phyloP scores from a whole-genome alignment of 2,888 invertebrate genomes.

The Lepidochrysops patricia region DNA sequence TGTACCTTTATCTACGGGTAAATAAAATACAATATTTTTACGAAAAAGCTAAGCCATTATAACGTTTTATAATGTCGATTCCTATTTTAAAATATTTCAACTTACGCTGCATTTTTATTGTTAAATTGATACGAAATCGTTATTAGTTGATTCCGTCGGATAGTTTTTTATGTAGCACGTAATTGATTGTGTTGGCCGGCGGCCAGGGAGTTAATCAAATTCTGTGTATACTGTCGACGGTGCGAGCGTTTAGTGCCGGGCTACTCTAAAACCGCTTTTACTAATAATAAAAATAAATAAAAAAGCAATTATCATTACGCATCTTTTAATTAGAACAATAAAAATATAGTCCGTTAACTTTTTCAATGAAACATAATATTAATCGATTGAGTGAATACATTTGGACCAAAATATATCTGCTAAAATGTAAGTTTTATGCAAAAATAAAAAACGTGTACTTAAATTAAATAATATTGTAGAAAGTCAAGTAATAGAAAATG shows the following conservation, averaged over 20 bases:
- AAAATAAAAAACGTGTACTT: too few species aligned
- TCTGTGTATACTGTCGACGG: slow-evolving; percentile 10
- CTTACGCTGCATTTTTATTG: background rate
- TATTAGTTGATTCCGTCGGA: slow-evolving; percentile 10
- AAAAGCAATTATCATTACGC: background rate
- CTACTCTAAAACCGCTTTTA: background rate
- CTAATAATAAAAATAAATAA: background rate
- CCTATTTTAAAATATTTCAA: background rate
- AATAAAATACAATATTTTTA: too few species aligned
- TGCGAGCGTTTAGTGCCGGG: background rate
- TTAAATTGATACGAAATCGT: background rate
- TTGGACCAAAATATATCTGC: too few species aligned
- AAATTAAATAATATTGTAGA: too few species aligned
- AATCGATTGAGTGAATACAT: too few species aligned
- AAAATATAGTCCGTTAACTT: too few species aligned
- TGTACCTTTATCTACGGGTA: too few species aligned
- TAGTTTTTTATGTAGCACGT: slow-evolving; percentile 13
- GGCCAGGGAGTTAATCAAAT: slow-evolving; percentile 16
- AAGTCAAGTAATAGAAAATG: too few species aligned
- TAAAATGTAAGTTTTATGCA: too few species aligned
- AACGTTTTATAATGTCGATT: background rate
- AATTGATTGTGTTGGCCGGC: slow-evolving; percentile 15
- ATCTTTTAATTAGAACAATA: too few species aligned
- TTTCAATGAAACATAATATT: too few species aligned
- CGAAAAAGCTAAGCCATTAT: background rate